Conservation (phyloP, 2,888 invertebrate genomes). For the Phorcus lineatus region DNA sequence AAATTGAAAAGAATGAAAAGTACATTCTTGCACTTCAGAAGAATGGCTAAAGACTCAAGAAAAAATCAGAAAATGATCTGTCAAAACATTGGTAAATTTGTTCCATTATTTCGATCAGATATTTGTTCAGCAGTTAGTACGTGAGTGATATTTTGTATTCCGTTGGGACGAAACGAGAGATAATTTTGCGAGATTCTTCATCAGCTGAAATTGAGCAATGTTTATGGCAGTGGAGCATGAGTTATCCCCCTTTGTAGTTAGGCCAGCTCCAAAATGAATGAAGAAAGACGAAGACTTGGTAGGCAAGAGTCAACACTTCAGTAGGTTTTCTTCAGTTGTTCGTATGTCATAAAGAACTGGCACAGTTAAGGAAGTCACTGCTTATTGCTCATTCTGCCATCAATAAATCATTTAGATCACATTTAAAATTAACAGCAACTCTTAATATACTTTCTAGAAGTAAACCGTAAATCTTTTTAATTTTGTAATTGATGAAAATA, state of each 20-base stretch:
- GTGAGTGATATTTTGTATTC: too few species aligned
- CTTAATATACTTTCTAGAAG: too few species aligned
- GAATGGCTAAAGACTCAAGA: too few species aligned
- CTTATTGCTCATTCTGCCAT: too few species aligned
- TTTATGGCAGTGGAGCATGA: neutral
- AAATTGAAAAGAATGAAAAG: too few species aligned
- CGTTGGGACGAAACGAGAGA: neutral
- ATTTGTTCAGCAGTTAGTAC: too few species aligned
- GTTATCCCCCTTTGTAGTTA: constrained; percentile 5
- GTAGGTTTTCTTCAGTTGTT: constrained; percentile 88
- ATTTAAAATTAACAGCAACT: too few species aligned
- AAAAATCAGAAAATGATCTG: too few species aligned
- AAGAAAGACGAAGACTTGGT: neutral
- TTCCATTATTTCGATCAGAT: neutral
- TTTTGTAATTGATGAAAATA: too few species aligned
- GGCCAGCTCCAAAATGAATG: neutral
- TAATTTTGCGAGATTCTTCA: neutral
- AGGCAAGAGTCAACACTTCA: constrained; percentile 60
- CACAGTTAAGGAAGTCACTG: constrained; percentile 48
- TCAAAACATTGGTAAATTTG: neutral
- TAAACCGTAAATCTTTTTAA: too few species aligned
- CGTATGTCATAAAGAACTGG: constrained; percentile 91
- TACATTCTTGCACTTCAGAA: too few species aligned
- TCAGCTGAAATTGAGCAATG: neutral
- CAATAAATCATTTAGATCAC: too few species aligned